These are phyloP conservation scores for Silurus aristotelis DNA, from an alignment of 2,797 vertebrate species.

Conservation along the genomic window DNA sequence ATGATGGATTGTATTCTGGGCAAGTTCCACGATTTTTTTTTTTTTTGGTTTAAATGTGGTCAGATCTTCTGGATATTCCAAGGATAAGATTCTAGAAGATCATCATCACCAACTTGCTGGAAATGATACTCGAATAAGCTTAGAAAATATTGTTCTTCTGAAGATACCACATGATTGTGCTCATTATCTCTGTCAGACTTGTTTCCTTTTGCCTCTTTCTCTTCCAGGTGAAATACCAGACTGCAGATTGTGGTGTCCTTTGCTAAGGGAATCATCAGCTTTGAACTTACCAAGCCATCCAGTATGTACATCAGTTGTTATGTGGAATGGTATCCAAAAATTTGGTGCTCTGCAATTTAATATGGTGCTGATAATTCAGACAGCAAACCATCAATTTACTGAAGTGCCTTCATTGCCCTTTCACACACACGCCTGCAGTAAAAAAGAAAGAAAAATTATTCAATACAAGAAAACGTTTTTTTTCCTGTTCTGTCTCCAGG, in stretches of 20 bases:
- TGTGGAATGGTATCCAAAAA: no score
- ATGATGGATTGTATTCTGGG: background rate
- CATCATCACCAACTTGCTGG: background rate
- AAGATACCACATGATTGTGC: background rate
- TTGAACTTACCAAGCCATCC: background rate
- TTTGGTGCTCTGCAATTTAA: no score
- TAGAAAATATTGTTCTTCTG: background rate
- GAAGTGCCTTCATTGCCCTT: no score
- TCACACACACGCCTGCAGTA: no score
- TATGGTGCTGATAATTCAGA: no score
- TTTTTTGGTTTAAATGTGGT: background rate
- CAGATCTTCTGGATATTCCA: slow-evolving; percentile 2
- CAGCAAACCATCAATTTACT: no score
- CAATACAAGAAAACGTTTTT: no score
- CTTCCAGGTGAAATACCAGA: background rate
- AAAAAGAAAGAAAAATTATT: no score
- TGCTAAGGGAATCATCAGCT: background rate
- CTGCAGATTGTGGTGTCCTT: background rate
- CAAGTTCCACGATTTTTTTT: background rate
- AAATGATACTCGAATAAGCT: background rate
- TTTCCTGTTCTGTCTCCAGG: no score
- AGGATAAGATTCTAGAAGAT: no score
- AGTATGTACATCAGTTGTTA: no score
- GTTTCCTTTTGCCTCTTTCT: background rate
- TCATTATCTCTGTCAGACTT: background rate